Conservation (phyloP, 2,888 invertebrate genomes). For the Sussaba pulchella region DNA sequence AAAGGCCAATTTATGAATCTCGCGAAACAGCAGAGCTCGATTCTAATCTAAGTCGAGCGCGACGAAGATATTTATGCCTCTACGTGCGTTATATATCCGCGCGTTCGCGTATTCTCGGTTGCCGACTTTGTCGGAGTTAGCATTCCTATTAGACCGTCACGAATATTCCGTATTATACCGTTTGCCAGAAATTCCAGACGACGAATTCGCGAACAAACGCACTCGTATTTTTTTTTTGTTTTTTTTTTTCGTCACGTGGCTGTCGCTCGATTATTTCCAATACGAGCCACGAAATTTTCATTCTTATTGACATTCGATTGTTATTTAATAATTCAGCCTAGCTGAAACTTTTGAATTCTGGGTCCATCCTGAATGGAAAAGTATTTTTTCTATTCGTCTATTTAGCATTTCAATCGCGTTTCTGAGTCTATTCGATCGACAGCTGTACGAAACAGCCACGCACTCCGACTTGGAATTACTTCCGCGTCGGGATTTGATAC, state of each 20-base stretch:
- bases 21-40: conserved; percentile 57
- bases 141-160: conserved; percentile 58
- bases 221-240: conserved; percentile 29
- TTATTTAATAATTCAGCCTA: conserved; percentile 5
- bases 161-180: conserved; percentile 56
- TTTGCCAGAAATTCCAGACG: conserved; percentile 62
- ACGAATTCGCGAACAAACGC: conserved; percentile 39
- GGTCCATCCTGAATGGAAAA: too few relatives aligned
- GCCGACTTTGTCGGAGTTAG: conserved; percentile 59
- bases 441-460: conserved; percentile 57
- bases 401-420: conserved; percentile 65
- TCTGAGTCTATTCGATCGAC: conserved; percentile 47
- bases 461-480: conserved; percentile 66
- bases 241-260: conserved; percentile 12
- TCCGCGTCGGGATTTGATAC: conserved; percentile 68
- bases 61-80: conserved; percentile 68
- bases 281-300: neutral
- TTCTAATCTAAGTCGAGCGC: conserved; percentile 68
- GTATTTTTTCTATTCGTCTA: conserved; percentile 16
- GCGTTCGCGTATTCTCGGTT: conserved; percentile 60
- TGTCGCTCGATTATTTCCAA: neutral
- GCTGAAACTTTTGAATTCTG: neutral
- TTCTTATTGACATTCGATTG: neutral
- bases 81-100: conserved; percentile 60
- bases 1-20: conserved; percentile 72